Percentiles rank a stretch among this genome's conserved stretches.
Evolutionary conservation across 2,113 vertebrate species (phyloP).

Genomic region (Limanda limanda): DNA sequence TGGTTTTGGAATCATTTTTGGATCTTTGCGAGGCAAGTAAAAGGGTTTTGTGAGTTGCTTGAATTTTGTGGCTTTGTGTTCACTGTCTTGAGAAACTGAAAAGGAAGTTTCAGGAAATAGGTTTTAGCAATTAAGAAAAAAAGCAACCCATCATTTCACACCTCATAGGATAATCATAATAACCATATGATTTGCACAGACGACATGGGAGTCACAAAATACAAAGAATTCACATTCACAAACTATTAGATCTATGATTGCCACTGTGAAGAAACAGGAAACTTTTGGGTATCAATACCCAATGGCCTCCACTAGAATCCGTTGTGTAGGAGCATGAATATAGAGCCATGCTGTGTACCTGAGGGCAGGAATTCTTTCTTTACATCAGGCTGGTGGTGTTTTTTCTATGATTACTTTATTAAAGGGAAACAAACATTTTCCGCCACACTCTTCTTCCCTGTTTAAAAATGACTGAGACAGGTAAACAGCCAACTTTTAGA

Average conservation of each 20-base stretch:
- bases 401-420: constrained; percentile 8
- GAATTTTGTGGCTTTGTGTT: no score
- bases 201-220: constrained; percentile 46
- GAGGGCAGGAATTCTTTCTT: constrained; percentile 20
- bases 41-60: no score
- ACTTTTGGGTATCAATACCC: constrained; percentile 27
- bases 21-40: no score
- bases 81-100: no score
- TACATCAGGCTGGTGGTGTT: constrained; percentile 5
- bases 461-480: constrained; percentile 29
- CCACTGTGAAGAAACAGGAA: constrained; percentile 10
- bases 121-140: not conserved
- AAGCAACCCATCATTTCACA: constrained; percentile 18
- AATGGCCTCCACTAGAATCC: constrained; percentile 39
- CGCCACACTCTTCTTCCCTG: not conserved
- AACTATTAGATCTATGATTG: constrained; percentile 47
- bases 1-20: no score
- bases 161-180: constrained; percentile 9
- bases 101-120: no score
- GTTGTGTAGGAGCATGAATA: constrained; percentile 6
- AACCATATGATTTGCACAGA: constrained; percentile 46
- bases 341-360: constrained; percentile 28
- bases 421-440: constrained; percentile 22
- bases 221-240: constrained; percentile 37
- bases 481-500: constrained; percentile 23